These are phyloP conservation scores for Xylota sylvarum DNA, from an alignment of 2,888 invertebrate genomes.

Conservation along the genomic window DNA sequence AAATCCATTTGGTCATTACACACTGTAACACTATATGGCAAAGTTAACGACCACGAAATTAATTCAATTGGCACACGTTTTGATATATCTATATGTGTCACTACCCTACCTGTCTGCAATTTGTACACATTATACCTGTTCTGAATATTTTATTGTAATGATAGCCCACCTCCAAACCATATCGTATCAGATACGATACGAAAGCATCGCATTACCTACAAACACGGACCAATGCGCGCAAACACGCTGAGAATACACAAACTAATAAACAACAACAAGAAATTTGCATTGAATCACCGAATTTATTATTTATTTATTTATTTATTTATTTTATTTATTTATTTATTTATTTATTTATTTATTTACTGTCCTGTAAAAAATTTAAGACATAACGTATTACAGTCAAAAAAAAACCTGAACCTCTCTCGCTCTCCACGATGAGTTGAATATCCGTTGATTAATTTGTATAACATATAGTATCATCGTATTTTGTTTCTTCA, in stretches of 20 bases:
- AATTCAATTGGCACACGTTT: slow-evolving; percentile 69
- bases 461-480: slow-evolving; percentile 11
- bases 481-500: slow-evolving; percentile 15
- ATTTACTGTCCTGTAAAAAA: slow-evolving; percentile 9
- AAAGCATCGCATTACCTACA: slow-evolving; percentile 58
- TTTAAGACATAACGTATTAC: slow-evolving; percentile 50
- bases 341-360: neutral
- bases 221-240: slow-evolving; percentile 12
- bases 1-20: slow-evolving; percentile 31
- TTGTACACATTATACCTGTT: slow-evolving; percentile 65
- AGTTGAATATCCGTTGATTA: slow-evolving; percentile 45
- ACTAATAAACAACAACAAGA: neutral
- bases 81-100: slow-evolving; percentile 53
- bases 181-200: slow-evolving; percentile 46
- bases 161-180: slow-evolving; percentile 32
- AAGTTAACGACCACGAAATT: slow-evolving; percentile 69
- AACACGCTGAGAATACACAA: neutral
- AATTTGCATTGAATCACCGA: slow-evolving; percentile 28
- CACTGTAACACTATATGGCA: slow-evolving; percentile 48
- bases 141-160: slow-evolving; percentile 64
- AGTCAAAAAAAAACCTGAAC: slow-evolving; percentile 27
- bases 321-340: neutral
- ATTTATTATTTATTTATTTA: slow-evolving; percentile 13
- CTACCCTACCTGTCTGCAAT: slow-evolving; percentile 46
- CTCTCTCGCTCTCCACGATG: slow-evolving; percentile 1